Base-by-base conservation (phyloP, 2,797 vertebrate genomes). In the Taenioides sp. region DNA sequence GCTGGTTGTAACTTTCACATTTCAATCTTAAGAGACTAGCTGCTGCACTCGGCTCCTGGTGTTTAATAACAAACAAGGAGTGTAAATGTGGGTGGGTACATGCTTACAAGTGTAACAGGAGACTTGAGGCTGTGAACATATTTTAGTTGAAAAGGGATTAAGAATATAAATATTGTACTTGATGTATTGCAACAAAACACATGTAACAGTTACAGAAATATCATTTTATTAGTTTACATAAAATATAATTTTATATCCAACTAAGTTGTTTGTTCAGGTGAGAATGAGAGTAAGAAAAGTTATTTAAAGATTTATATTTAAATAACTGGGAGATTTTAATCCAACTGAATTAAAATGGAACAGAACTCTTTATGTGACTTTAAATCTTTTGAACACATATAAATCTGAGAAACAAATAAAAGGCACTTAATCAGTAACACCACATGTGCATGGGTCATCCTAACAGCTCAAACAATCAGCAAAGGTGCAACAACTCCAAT, bases 341-440 rank as follows among this genome's bases (percentile, higher is more conserved):
- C 16, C 12, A 47, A 47, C 43, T 47, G 43, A 16, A 47, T 17
- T 47, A 47, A 47, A 47, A 16, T 47, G 43, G 43, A 47, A 47
- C 14, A 40, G 0, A 4, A 22, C 37, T 59, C 16, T 6, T 28
- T 14, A 7, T 37, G 37, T 22, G 31, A n/a, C 4, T n/a, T 40
- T 4, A 25, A 43, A 43, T 50, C 5, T 52, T 18, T 12, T 50
- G 27, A 52, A 67, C 28, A 55, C 5, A 67, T 34, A 22, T 34
- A 22, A 4, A 67, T 54, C 7, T 20, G 10, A 18, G 9, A 52
- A 50, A 27, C 28, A 23, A 27, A 50, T 10, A 43, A 11, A 55
- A 67, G 47, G 65, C 65, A 67, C 65, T 52, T 34, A 34, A 54
- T 31, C 23, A 52, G 47, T 31, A 54, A 67, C 40, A 43, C 16